These are phyloP conservation scores for Scaptomyza caliginosa DNA, from an alignment of 2,888 invertebrate species.

Conservation along the genomic window DNA sequence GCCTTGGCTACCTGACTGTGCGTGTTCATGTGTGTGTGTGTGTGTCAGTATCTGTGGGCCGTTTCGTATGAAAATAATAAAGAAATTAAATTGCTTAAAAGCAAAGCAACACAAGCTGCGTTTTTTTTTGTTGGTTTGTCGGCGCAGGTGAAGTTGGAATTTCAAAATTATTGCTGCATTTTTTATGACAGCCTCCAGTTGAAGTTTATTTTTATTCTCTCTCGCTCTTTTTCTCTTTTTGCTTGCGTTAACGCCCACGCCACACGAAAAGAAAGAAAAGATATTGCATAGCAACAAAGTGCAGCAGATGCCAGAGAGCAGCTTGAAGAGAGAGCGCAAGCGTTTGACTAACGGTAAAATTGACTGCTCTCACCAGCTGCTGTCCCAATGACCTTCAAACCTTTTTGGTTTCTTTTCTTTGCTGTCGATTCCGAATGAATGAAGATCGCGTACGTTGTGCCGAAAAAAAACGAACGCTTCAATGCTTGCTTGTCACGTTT, in stretches of 20 bases:
- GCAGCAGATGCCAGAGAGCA: not conserved
- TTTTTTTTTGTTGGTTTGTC: conserved; percentile 1
- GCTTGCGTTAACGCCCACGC: conserved; percentile 41
- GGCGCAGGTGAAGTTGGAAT: conserved; percentile 53
- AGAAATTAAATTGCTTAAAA: conserved; percentile 78
- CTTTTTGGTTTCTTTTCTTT: conserved; percentile 23
- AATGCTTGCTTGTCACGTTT: conserved; percentile 74
- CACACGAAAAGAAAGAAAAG: not conserved
- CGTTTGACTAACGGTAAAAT: conserved; percentile 57
- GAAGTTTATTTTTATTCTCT: conserved; percentile 21
- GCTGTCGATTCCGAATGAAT: conserved; percentile 31
- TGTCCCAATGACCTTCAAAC: conserved; percentile 70
- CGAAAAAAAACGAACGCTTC: conserved; percentile 20
- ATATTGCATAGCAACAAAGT: conserved; percentile 32
- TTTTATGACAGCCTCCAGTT: conserved; percentile 48
- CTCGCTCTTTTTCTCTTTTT: conserved; percentile 24
- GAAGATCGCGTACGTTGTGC: conserved; percentile 25
- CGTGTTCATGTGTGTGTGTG: not conserved
- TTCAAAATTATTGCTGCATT: conserved; percentile 60
- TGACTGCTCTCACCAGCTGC: conserved; percentile 28
- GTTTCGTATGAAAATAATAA: conserved; percentile 78
- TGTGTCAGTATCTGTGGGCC: conserved; percentile 29
- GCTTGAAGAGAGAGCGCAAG: not conserved
- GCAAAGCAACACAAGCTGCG: conserved; percentile 42
- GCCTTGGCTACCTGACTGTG: conserved; percentile 58